Evolutionary conservation across 2,888 invertebrate genomes (phyloP), one percentile per base, ranked within the genome.

Genomic region (Pseudoips prasinana): DNA sequence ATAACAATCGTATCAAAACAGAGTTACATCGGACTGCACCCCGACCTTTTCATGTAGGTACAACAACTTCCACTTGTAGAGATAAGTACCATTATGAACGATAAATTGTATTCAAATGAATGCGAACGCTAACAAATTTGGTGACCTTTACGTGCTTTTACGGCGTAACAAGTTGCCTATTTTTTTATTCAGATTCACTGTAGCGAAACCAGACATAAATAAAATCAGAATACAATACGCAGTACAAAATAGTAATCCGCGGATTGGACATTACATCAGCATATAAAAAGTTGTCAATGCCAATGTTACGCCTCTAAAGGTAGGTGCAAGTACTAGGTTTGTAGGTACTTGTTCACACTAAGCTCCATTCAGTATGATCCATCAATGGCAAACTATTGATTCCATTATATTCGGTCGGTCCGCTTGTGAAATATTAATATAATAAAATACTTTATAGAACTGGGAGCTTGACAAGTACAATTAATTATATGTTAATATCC

Each of bases 231-330:
- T 70, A 81, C 73, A 81, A 78, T 74, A 64, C 65, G 54, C 54
- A 64, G 54, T 51, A 61, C 61, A 51, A 56, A 63, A 60, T 60
- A 65, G 59, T 66, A 63, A 69, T 67, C 63, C 58, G 55, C 56
- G 49, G 54, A 63, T 69, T 62, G 60, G 66, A 55, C 61, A 64
- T 81, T 79, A 81, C 75, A 74, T 75, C 75, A 77, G 63, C 70
- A 46, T 43, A 57, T 66, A 79, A 80, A 81, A 82, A 79, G n/a
- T 67, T 68, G 67, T 64, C 78, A 79, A 77, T 81, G 79, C 70
- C 76, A 79, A 75, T 77, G 73, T 68, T 74, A 74, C 73, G 68
- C 64, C 65, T 67, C 48, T 58, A 41, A 61, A 60, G 57, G 37
- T 55, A 48, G 42, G 27, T 7, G n/a, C n/a, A n/a, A n/a, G n/a